Conservation (phyloP, 2,113 vertebrate genomes). For the Donacobius atricapilla region DNA sequence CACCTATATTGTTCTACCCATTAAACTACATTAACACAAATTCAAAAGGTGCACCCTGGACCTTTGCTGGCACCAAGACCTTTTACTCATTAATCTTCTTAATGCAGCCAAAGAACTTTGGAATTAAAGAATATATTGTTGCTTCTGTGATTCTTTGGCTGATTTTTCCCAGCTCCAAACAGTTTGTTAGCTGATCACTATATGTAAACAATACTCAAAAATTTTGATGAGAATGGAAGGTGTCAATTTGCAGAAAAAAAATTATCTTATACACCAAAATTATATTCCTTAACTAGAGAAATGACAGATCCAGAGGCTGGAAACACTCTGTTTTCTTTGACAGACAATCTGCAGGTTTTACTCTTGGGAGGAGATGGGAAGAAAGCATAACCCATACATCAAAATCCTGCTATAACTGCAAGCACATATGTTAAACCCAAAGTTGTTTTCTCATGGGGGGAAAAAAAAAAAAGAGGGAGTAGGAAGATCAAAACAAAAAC, state of each 20-base stretch:
- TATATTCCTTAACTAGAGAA: not conserved
- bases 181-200: not conserved
- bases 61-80: not conserved
- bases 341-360: not conserved
- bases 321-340: not conserved
- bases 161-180: not conserved
- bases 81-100: conserved; percentile 6
- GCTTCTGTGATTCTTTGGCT: not conserved
- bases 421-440: not conserved
- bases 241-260: not conserved
- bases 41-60: not conserved
- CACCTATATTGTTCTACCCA: not conserved
- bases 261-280: not conserved
- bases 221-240: not conserved
- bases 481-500: conserved; percentile 36
- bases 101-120: not conserved
- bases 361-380: not conserved
- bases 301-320: not conserved
- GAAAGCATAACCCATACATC: not conserved
- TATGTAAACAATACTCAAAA: not conserved
- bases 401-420: not conserved
- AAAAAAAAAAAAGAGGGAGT: not conserved
- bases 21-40: conserved; percentile 20
- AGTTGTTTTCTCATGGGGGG: not conserved
- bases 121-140: not conserved